Percentiles rank a stretch among this genome's conserved stretches.
These are phyloP conservation scores for Bolinopsis microptera DNA, from an alignment of 37 sponge, comb jelly and placozoan species.

Conservation along the genomic window DNA sequence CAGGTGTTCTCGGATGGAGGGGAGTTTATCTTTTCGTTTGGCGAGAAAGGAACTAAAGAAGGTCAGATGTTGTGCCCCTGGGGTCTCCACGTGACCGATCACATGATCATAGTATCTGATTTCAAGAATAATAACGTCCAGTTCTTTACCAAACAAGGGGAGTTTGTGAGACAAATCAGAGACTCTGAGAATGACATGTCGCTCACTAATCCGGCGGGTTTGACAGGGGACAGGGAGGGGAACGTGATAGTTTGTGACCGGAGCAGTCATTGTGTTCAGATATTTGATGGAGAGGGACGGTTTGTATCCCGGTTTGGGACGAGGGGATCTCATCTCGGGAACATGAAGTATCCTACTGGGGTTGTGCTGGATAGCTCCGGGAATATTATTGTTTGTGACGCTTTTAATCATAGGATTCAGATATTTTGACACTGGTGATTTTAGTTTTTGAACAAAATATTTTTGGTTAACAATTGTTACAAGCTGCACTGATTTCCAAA, in stretches of 20 bases:
- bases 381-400: background rate
- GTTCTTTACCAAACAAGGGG: background rate
- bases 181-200: background rate
- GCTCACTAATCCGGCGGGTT: background rate
- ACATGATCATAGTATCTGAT: background rate
- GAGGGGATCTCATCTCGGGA: background rate
- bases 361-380: conserved; percentile 17
- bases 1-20: conserved; percentile 41
- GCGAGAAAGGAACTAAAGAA: background rate
- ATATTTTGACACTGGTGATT: conserved; percentile 29
- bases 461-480: too few relatives aligned
- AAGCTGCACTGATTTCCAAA: too few relatives aligned
- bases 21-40: background rate
- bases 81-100: background rate
- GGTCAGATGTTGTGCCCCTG: background rate
- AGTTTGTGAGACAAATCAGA: background rate
- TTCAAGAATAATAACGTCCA: conserved; percentile 43
- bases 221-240: background rate
- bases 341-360: conserved; percentile 19
- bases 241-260: background rate
- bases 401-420: conserved; percentile 18
- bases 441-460: too few relatives aligned
- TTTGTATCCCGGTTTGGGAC: background rate
- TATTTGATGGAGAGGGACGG: background rate
- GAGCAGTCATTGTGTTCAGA: background rate